Base-by-base conservation (phyloP, 2,113 vertebrate genomes). In the Triplophysa tibetana region DNA sequence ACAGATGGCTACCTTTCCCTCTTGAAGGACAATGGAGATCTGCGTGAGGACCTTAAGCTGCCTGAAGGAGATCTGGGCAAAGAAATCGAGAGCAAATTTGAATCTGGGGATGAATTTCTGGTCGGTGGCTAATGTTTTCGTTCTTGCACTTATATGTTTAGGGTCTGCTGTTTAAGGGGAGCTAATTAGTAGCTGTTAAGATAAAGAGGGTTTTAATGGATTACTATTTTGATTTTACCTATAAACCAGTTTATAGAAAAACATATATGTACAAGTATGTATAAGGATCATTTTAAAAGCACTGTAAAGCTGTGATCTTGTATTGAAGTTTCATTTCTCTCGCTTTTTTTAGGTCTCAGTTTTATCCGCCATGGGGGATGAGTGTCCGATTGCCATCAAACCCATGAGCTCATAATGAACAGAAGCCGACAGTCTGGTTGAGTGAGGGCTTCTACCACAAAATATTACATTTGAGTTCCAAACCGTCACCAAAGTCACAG, bases 31-130 rank as follows among this genome's bases (percentile, higher is more conserved):
- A 88, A 81, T 0, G 96, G 94, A 79, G 91, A 91, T 2, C 89
- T 93, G 82, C 95, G 94, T 86, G 95, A 97, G 65, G 96, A 98
- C 89, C 94, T 98, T 14, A 96, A 92, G 82, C 70, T 97, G 69
- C 95, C 96, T 64, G 94, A 95, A 4, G 90, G 90, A 67, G 95
- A 97, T 10, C 67, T 98, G 29, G 96, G 96, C 66, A 95, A 95
- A 90, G 95, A 97, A 87, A 97, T 98, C 74, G 87, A 91, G 85
- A 89, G 86, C 75, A 96, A 90, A 87, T 91, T 91, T 88, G 90
- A 91, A 75, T 93, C 93, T 83, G 80, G 89, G n/a, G 95, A 91
- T 81, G 95, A 96, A n/a, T 81, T 96, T 48, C 90, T 95, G 93
- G 94, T 94, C 85, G 91, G 83, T 73, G 19, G 6, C 24, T 21